Evolutionary conservation across 2,113 vertebrate species (phyloP), one percentile per base, ranked within the genome.

Genomic region (Daubentonia madagascariensis): DNA sequence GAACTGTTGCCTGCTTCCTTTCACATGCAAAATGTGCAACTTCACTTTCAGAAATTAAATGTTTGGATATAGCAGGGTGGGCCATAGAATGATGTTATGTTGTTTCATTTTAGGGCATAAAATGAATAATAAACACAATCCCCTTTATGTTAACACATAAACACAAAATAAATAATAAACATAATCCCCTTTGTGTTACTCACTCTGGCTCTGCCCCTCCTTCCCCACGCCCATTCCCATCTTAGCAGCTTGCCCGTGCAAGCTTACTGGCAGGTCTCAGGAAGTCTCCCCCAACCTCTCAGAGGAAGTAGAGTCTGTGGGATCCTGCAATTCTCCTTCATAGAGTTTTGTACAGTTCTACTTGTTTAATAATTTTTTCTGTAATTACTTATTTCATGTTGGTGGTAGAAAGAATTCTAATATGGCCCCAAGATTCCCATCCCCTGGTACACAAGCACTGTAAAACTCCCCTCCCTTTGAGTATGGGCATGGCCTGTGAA

Each of bases 21-120:
- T 67, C 30, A 45, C 40, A 2, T 43, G 48, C 13, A 89, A 93
- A 95, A 93, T 43, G 30, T 20, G 10, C 52, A 75, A 40, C 52
- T 50, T 93, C 32, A n/a, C 72, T 76, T 91, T 59, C 48, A 83
- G 59, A 95, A 48, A 59, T 50, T 23, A 80, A 93, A 48, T 73
- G 40, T 37, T 23, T 65, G 18, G 57, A 45, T 52, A 63, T 32
- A 48, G 25, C 23, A 54, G 12, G 4, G 2, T 30, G 10, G 43
- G 37, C 20, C 28, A 89, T 75, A 67, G 68, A 52, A 35, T 25
- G 20, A 48, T 32, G 84, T 30, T 30, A 50, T 32, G 85, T 75
- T 28, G 12, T 65, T 94, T 61, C 40, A 18, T 86, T 91, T 89
- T 10, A 85, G 13, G 63, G 18, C 9, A n/a, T n/a, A n/a, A n/a